Conservation (phyloP, 2,888 invertebrate genomes). For the Eupsilia transversa region DNA sequence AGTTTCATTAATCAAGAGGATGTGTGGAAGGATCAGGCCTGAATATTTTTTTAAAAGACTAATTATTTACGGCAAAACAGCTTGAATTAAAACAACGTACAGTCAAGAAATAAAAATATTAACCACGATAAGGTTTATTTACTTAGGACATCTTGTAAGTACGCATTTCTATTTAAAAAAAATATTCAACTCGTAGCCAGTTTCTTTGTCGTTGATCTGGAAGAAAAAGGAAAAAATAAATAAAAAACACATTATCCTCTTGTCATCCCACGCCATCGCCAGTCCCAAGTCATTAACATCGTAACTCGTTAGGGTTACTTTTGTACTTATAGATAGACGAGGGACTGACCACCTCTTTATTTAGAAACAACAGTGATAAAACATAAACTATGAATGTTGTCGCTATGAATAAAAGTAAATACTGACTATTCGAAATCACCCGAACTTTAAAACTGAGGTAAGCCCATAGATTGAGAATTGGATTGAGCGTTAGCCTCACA, state of each 20-base stretch:
- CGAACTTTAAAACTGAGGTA: background rate
- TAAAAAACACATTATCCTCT: constrained; percentile 48
- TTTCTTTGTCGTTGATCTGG: constrained; percentile 23
- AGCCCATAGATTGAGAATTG: too few relatives aligned
- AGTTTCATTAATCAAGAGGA: constrained; percentile 69
- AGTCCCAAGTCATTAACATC: constrained; percentile 55
- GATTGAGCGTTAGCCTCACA: too few relatives aligned
- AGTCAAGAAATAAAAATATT: background rate
- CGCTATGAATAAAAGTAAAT: too few relatives aligned
- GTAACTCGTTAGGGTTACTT: constrained; percentile 47
- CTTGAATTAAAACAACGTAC: background rate
- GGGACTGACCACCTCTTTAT: constrained; percentile 39
- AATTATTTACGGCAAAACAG: constrained; percentile 13
- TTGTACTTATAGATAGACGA: constrained; percentile 41
- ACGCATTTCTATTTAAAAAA: constrained; percentile 7
- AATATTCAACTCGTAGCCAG: constrained; percentile 1
- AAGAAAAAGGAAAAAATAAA: constrained; percentile 42
- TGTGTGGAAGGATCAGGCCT: constrained; percentile 33
- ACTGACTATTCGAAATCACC: background rate
- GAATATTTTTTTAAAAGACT: constrained; percentile 34
- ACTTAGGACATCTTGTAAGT: background rate
- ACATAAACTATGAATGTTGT: too few relatives aligned
- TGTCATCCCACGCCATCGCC: constrained; percentile 58
- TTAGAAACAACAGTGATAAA: constrained; percentile 38
- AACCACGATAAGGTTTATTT: background rate